Percentiles rank a stretch among this genome's conserved stretches.
These are phyloP conservation scores for Dynastes hyllus DNA, from an alignment of 2,888 invertebrate species.

Conservation along the genomic window DNA sequence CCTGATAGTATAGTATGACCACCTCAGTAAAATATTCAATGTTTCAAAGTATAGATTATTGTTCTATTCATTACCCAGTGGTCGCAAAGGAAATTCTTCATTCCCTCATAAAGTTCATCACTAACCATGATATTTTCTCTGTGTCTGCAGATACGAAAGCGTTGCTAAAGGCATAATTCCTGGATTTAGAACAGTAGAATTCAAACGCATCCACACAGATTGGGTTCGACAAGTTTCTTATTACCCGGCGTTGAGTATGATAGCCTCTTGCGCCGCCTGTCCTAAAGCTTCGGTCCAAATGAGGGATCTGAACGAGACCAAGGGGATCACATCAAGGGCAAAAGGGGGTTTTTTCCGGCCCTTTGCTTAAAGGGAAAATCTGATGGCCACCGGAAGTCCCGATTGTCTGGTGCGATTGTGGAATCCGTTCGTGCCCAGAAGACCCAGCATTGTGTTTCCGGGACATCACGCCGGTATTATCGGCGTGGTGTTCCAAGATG, in stretches of 20 bases:
- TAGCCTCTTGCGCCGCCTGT: slow-evolving; percentile 76
- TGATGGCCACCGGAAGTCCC: slow-evolving; percentile 83
- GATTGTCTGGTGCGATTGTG: slow-evolving; percentile 83
- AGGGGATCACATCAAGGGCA: slow-evolving; percentile 73
- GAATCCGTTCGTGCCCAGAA: slow-evolving; percentile 85
- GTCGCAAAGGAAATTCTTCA: no score
- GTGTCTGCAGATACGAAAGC: slow-evolving; percentile 71
- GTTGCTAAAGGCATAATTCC: slow-evolving; percentile 63
- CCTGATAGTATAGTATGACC: no score
- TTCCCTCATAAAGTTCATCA: no score
- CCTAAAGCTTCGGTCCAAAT: slow-evolving; percentile 74
- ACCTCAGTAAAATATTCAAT: no score
- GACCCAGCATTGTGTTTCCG: slow-evolving; percentile 76
- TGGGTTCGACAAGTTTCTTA: slow-evolving; percentile 83
- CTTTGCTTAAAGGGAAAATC: no score
- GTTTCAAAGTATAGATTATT: no score
- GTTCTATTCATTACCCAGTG: no score
- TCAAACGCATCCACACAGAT: slow-evolving; percentile 76
- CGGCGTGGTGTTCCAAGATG: slow-evolving; percentile 79
- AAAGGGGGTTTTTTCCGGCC: no score
- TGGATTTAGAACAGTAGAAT: slow-evolving; percentile 68
- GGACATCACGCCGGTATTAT: slow-evolving; percentile 84
- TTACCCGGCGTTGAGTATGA: slow-evolving; percentile 78
- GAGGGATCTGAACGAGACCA: slow-evolving; percentile 76
- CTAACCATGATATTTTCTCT: slow-evolving; percentile 56